These are phyloP conservation scores for Lagodon rhomboides DNA, from an alignment of 2,797 vertebrate species.

Conservation along the genomic window DNA sequence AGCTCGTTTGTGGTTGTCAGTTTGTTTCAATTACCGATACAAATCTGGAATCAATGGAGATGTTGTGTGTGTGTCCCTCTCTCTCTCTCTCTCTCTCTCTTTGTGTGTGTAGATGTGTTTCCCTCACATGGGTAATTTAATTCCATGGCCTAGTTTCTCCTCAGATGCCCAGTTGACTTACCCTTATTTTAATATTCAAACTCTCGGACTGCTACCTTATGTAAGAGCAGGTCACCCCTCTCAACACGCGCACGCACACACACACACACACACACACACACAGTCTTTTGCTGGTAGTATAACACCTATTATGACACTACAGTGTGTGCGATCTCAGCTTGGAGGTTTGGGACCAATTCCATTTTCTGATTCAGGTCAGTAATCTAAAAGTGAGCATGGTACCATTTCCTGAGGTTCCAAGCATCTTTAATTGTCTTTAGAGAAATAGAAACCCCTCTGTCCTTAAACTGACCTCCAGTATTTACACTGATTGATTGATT, in stretches of 20 bases:
- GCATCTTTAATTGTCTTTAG: constrained; percentile 38
- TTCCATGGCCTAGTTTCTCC: constrained; percentile 57
- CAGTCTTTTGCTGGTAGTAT: constrained; percentile 4
- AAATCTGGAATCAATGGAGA: constrained; percentile 56
- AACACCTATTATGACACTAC: constrained; percentile 16
- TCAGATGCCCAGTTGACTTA: constrained; percentile 43
- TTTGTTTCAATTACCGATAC: constrained; percentile 70
- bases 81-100: not conserved
- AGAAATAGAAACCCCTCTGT: constrained; percentile 22
- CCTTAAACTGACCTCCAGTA: constrained; percentile 4
- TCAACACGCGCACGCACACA: not conserved
- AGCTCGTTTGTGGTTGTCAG: constrained; percentile 30
- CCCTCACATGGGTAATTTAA: constrained; percentile 52
- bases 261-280: not conserved
- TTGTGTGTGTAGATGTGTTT: constrained; percentile 26
- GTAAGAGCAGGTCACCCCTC: constrained; percentile 10
- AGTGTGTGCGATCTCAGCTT: constrained; percentile 38
- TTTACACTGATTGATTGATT: not conserved
- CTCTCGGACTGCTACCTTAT: constrained; percentile 11
- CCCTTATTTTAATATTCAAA: constrained; percentile 75
- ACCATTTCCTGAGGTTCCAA: constrained; percentile 40
- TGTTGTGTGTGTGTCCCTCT: constrained; percentile 38
- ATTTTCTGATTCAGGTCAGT: constrained; percentile 77
- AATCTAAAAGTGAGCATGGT: constrained; percentile 64
- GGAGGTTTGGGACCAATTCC: constrained; percentile 70